phyloP scores from a whole-genome alignment of 2,113 vertebrate species.

The Diphyllodes magnificus region DNA sequence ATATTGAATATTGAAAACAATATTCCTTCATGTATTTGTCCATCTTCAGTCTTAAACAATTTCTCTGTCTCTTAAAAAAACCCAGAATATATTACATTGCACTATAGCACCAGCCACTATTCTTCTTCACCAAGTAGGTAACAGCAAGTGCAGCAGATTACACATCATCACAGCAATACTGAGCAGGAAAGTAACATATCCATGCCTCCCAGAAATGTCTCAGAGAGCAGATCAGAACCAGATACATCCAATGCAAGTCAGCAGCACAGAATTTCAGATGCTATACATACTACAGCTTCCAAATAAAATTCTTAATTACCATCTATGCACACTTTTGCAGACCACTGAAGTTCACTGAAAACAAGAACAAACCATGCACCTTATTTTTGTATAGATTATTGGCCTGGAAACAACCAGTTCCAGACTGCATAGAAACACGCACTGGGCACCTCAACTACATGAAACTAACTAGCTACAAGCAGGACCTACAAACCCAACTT shows the following conservation, averaged over 20 bases:
- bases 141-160: background rate
- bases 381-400: background rate
- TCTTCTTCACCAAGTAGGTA: background rate
- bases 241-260: background rate
- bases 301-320: background rate
- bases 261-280: background rate
- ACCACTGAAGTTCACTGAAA: background rate
- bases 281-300: background rate
- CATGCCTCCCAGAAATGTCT: background rate
- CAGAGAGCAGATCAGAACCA: background rate
- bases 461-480: background rate
- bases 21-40: background rate
- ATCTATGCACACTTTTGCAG: background rate
- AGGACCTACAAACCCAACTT: background rate
- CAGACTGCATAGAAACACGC: background rate
- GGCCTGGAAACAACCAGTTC: background rate
- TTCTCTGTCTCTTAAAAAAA: background rate
- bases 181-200: background rate
- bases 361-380: background rate
- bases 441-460: background rate
- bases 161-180: background rate
- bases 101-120: background rate
- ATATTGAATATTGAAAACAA: background rate
- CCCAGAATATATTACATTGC: background rate
- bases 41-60: background rate